Conservation (phyloP, 2,797 vertebrate genomes). For the Simalia tracyae region DNA sequence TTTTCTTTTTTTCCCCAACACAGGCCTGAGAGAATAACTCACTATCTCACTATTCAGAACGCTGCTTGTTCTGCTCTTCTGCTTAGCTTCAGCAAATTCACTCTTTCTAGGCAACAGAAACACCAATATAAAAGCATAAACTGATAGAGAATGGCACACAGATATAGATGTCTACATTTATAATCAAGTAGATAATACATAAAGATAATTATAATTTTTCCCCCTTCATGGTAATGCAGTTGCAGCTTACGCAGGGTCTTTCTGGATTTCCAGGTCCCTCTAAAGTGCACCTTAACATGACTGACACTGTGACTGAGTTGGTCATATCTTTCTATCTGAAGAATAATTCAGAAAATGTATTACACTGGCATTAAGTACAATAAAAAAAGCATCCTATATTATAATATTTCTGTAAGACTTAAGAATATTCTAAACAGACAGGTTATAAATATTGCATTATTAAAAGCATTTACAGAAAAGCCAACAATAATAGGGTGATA, state of each 20-base stretch:
- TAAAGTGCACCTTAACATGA: background rate
- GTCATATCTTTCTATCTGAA: background rate
- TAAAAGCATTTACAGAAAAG: background rate
- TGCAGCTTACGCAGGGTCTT: background rate
- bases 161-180: background rate
- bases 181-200: background rate
- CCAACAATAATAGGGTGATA: slow-evolving; percentile 6
- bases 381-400: background rate
- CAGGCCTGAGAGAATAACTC: background rate
- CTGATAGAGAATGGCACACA: background rate
- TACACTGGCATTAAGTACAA: slow-evolving; percentile 1
- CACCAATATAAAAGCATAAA: background rate
- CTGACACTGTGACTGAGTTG: background rate
- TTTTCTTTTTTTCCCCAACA: background rate
- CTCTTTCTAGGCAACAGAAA: background rate
- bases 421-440: background rate
- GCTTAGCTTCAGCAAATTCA: background rate
- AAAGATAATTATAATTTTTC: background rate
- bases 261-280: background rate
- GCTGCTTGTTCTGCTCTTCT: background rate
- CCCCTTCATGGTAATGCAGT: background rate
- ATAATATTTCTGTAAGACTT: slow-evolving; percentile 3
- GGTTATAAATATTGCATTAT: background rate
- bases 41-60: background rate
- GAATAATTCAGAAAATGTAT: background rate